Evolutionary conservation across 2,113 vertebrate species (phyloP).

Genomic region (Origma solitaria): DNA sequence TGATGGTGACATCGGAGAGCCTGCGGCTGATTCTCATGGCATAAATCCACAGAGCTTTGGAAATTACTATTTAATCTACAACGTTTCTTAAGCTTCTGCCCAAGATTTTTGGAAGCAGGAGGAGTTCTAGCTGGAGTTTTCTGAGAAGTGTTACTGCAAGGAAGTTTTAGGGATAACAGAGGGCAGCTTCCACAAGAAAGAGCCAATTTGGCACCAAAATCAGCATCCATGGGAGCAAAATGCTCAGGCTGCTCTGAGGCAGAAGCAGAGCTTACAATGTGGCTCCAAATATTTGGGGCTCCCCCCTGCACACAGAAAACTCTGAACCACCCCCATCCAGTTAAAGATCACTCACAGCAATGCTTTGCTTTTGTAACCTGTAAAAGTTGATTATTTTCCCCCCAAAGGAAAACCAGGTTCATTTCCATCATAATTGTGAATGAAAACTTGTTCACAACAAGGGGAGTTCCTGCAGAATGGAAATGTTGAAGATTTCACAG

Average conservation of each 20-base stretch:
- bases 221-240: background rate
- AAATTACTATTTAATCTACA: background rate
- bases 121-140: background rate
- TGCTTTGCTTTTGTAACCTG: background rate
- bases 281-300: background rate
- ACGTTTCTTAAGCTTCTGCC: background rate
- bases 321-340: accelerated
- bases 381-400: background rate
- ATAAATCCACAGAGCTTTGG: background rate
- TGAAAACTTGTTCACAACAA: background rate
- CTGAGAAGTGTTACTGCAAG: background rate
- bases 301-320: background rate
- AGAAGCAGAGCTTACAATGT: background rate
- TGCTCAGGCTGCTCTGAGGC: accelerated
- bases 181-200: accelerated
- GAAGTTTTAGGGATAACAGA: background rate
- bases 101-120: background rate
- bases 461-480: background rate
- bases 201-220: background rate
- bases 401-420: background rate
- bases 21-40: background rate
- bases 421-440: background rate
- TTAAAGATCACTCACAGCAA: background rate
- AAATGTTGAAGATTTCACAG: background rate
- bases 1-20: background rate